Conservation (phyloP, 2,888 invertebrate species). For the Apoderus coryli region DNA sequence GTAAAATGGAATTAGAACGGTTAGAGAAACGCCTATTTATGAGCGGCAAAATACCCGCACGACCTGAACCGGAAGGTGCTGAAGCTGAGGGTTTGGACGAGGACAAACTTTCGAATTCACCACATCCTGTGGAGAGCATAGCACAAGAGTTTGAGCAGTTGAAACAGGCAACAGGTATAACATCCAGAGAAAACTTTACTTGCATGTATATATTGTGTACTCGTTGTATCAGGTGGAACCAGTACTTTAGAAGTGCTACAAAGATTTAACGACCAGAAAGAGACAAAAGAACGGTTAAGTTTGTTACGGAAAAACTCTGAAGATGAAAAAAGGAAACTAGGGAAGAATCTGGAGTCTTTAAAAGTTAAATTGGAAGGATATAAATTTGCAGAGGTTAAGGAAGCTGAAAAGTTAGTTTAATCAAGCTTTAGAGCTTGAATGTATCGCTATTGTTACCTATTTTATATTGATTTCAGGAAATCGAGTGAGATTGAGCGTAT, state of each 20-base stretch:
- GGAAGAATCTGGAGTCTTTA: conserved; percentile 48
- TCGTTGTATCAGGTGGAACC: conserved; percentile 43
- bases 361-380: conserved; percentile 56
- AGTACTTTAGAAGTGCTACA: conserved; percentile 60
- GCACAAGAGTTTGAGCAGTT: conserved; percentile 57
- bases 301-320: conserved; percentile 59
- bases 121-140: conserved; percentile 35
- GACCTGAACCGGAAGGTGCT: conserved; percentile 27
- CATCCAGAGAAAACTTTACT: too few relatives aligned
- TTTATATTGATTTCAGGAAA: too few relatives aligned
- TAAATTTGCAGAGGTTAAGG: conserved; percentile 67
- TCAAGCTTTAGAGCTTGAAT: too few relatives aligned
- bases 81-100: conserved; percentile 27
- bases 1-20: conserved; percentile 58
- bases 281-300: conserved; percentile 54
- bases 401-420: conserved; percentile 58
- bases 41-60: conserved; percentile 33
- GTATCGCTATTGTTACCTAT: too few relatives aligned
- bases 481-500: conserved; percentile 54
- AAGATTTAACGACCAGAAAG: conserved; percentile 56
- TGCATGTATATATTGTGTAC: too few relatives aligned
- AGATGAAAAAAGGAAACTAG: conserved; percentile 55
- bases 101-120: conserved; percentile 21
- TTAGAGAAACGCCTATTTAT: conserved; percentile 65
- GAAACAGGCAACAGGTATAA: conserved; percentile 56